These are phyloP conservation scores for Caenorhabditis briggsae DNA, from an alignment of 1,140 invertebrate species.

Conservation along the genomic window DNA sequence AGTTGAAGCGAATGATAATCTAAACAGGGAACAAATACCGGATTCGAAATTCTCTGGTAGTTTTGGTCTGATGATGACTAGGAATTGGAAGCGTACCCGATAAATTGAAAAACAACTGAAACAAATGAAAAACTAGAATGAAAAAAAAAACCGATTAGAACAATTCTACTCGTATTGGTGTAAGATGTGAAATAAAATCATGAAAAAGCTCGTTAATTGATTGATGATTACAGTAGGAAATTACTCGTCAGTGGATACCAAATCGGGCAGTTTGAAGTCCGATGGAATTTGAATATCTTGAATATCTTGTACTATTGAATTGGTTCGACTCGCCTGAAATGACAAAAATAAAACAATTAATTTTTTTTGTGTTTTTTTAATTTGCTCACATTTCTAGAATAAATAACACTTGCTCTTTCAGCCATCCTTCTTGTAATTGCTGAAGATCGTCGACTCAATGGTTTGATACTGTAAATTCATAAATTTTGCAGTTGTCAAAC, in stretches of 20 bases:
- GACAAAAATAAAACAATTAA: too few species aligned
- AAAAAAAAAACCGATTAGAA: neutral
- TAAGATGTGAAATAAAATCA: conserved; percentile 4
- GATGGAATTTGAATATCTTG: conserved; percentile 56
- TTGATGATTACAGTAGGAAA: neutral
- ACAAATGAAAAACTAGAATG: conserved; percentile 5
- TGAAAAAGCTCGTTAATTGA: conserved; percentile 22
- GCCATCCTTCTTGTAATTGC: conserved; percentile 37
- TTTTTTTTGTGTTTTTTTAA: neutral
- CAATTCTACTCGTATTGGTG: neutral
- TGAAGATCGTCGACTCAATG: conserved; percentile 34
- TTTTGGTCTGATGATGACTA: conserved; percentile 55
- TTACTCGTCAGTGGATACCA: conserved; percentile 46
- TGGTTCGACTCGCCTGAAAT: conserved; percentile 45
- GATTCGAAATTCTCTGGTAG: conserved; percentile 9
- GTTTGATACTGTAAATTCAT: neutral
- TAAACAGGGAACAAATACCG: conserved; percentile 2
- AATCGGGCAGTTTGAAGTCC: conserved; percentile 47
- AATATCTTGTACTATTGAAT: conserved; percentile 54
- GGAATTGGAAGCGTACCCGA: conserved; percentile 33
- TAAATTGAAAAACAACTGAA: conserved; percentile 14
- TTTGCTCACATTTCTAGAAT: conserved; percentile 29
- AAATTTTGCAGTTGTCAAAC: neutral
- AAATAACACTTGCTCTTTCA: conserved; percentile 21
- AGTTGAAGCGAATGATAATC: conserved; percentile 41